A percentile compares a stretch with the other conserved stretches of the same genome.
Conservation (phyloP, 2,113 vertebrate species). For the Cranoglanis bouderius region DNA sequence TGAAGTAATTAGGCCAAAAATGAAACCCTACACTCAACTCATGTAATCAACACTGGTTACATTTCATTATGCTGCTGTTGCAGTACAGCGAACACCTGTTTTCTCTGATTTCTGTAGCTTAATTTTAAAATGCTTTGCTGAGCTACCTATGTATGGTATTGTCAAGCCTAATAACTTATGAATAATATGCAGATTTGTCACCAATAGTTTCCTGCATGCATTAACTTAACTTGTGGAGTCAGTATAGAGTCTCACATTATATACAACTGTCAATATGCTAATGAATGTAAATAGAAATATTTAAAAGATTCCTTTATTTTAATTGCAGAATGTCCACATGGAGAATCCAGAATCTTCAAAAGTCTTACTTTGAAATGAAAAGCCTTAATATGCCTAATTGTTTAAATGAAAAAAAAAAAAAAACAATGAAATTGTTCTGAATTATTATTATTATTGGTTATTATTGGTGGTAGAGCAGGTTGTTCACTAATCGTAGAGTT, state of each 20-base stretch:
- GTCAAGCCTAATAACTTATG: neutral
- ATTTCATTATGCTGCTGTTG: neutral
- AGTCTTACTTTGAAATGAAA: neutral
- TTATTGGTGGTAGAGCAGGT: too few relatives aligned
- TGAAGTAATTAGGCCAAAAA: neutral
- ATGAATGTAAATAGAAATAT: neutral
- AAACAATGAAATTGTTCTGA: too few relatives aligned
- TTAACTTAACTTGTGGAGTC: neutral
- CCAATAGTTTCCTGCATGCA: neutral
- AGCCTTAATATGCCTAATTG: neutral
- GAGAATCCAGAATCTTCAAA: neutral
- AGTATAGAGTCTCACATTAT: neutral
- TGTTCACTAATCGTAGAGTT: too few relatives aligned
- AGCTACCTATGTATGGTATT: neutral
- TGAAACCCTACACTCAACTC: neutral
- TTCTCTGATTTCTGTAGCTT: neutral
- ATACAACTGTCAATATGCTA: neutral
- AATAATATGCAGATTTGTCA: neutral
- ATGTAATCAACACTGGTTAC: neutral
- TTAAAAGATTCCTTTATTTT: neutral
- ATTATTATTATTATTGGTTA: too few relatives aligned
- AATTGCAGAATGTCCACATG: neutral
- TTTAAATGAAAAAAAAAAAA: neutral
- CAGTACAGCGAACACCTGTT: neutral
- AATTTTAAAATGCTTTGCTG: neutral